These are phyloP conservation scores for Oikopleura dioica DNA, from an alignment of 23 tunicate species.

Conservation along the genomic window DNA sequence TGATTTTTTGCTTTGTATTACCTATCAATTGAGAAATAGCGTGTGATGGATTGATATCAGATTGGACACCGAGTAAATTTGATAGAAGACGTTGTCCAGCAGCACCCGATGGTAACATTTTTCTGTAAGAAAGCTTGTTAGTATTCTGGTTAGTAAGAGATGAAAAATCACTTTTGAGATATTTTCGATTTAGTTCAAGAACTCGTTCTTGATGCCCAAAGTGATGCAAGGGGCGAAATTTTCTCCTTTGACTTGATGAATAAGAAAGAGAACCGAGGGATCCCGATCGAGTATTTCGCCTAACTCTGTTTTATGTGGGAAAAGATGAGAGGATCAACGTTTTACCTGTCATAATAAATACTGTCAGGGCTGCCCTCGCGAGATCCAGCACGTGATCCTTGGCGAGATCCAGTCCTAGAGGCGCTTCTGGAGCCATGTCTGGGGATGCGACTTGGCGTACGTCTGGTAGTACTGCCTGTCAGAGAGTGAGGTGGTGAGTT, in stretches of 20 bases:
- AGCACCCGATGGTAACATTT: background rate
- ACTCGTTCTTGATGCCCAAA: too few relatives aligned
- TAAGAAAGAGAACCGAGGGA: too few relatives aligned
- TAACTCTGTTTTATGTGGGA: background rate
- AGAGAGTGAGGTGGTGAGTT: background rate
- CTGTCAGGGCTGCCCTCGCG: background rate
- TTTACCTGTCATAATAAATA: too few relatives aligned
- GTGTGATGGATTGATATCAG: background rate
- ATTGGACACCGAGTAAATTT: background rate
- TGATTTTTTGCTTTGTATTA: too few relatives aligned
- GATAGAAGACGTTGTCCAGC: background rate
- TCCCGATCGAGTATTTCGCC: background rate
- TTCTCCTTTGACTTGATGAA: too few relatives aligned
- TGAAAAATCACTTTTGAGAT: background rate
- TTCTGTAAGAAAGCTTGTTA: background rate
- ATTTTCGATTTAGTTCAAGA: background rate
- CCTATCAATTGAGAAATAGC: background rate
- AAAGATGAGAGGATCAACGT: background rate
- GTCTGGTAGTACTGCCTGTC: background rate
- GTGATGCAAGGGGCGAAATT: too few relatives aligned
- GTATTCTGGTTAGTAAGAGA: background rate
- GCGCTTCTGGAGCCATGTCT: background rate
- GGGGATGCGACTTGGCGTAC: conserved; percentile 5
- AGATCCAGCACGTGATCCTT: background rate
- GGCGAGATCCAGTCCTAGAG: background rate